phyloP scores from a whole-genome alignment of 2,888 invertebrate genomes.

The Pachydiplax longipennis region DNA sequence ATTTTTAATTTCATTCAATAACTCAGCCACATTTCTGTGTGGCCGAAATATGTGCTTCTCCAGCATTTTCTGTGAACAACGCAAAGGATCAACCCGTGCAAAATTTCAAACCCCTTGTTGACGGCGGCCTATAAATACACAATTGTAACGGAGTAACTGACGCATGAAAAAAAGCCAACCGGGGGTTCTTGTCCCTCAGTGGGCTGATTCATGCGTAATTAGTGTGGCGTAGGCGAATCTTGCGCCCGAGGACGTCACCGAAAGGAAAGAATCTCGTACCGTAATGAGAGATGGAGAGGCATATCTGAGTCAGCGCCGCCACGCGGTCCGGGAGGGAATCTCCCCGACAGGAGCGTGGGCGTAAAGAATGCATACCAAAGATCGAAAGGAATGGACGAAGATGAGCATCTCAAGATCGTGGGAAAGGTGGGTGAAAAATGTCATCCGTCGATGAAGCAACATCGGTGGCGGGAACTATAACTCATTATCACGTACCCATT shows the following conservation, averaged over 20 bases:
- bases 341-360: background rate
- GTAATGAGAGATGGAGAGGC: background rate
- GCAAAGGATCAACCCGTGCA: too few species aligned
- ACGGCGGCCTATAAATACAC: too few species aligned
- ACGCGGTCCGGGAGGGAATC: background rate
- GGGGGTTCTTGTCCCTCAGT: background rate
- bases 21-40: too few species aligned
- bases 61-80: too few species aligned
- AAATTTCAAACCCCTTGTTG: too few species aligned
- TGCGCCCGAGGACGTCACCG: background rate
- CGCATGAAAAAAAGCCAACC: background rate
- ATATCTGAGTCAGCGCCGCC: background rate
- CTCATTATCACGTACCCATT: too few species aligned
- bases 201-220: background rate
- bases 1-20: too few species aligned
- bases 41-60: too few species aligned
- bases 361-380: background rate
- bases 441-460: too few species aligned
- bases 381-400: background rate
- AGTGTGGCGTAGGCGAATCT: background rate
- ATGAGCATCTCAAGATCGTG: background rate
- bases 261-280: background rate
- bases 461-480: too few species aligned
- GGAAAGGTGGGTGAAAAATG: background rate
- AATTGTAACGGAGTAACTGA: background rate